Evolutionary conservation across 2,113 vertebrate genomes (phyloP).

Genomic region (Corythornis vintsioides): DNA sequence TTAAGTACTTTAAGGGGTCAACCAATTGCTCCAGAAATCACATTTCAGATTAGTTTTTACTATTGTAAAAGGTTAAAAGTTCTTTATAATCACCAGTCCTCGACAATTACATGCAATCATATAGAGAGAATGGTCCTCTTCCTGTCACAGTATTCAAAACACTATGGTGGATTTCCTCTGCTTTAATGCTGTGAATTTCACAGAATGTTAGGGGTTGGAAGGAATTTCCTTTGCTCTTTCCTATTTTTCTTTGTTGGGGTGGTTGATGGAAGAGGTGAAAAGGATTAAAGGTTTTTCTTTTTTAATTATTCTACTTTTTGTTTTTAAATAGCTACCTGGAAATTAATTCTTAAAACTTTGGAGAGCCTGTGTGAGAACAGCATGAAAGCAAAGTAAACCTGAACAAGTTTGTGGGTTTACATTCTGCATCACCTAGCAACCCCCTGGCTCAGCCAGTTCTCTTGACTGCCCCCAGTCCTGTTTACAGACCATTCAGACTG

Average conservation of each 20-base stretch:
- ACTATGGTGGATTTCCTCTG: neutral
- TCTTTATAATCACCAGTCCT: neutral
- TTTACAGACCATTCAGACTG: slow-evolving; percentile 82
- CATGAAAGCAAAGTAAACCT: slow-evolving; percentile 83
- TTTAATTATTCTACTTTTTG: slow-evolving; percentile 53
- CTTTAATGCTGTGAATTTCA: neutral
- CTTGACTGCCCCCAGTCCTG: slow-evolving; percentile 80
- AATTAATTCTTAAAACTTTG: slow-evolving; percentile 78
- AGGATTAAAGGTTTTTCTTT: slow-evolving; percentile 1
- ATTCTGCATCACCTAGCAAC: slow-evolving; percentile 85
- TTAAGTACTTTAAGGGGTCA: neutral
- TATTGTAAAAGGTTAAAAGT: neutral
- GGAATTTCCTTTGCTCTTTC: neutral
- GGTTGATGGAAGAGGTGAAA: neutral
- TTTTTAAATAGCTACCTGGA: slow-evolving; percentile 73
- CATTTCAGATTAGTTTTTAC: too few species aligned
- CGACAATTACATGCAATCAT: neutral
- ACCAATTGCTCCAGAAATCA: neutral
- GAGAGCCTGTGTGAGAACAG: slow-evolving; percentile 79
- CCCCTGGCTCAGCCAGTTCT: slow-evolving; percentile 76
- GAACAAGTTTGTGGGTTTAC: slow-evolving; percentile 82
- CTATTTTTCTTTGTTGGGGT: neutral
- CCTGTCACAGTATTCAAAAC: accelerated
- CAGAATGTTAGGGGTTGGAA: too few species aligned
- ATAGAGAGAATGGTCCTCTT: neutral